Conservation (phyloP, 1,140 invertebrate genomes). For the Procambarus virginalis region DNA sequence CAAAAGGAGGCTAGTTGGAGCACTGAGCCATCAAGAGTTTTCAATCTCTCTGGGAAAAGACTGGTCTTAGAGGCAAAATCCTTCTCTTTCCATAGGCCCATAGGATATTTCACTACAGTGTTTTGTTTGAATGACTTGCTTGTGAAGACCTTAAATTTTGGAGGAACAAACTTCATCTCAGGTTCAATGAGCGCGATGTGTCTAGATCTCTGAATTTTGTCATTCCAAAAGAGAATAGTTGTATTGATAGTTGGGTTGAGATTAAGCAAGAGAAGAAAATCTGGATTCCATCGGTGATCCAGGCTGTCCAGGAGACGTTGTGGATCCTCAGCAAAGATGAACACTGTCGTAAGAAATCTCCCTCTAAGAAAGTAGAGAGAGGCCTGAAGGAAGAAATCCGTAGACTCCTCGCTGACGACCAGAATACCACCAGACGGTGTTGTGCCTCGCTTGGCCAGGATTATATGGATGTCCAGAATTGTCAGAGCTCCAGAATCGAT, state of each 20-base stretch:
- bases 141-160: constrained; percentile 26
- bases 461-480: not conserved
- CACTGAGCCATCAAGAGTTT: constrained; percentile 19
- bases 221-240: constrained; percentile 1
- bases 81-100: constrained; percentile 8
- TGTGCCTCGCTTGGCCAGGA: not conserved
- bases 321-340: constrained; percentile 8
- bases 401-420: not conserved
- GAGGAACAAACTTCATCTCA: not conserved
- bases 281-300: constrained; percentile 36
- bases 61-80: not conserved
- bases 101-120: not conserved
- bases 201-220: constrained; percentile 22
- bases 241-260: constrained; percentile 24
- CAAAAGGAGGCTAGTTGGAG: constrained; percentile 55
- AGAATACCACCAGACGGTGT: not conserved
- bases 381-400: constrained; percentile 6
- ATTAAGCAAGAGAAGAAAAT: constrained; percentile 26
- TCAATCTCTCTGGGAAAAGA: constrained; percentile 38
- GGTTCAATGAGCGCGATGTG: constrained; percentile 42
- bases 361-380: constrained; percentile 37
- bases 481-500: constrained; percentile 9
- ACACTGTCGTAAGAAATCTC: not conserved
- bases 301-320: constrained; percentile 14
- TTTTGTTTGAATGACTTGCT: not conserved